Base-by-base conservation (phyloP, 1,140 invertebrate species). In the Riptortus pedestris region DNA sequence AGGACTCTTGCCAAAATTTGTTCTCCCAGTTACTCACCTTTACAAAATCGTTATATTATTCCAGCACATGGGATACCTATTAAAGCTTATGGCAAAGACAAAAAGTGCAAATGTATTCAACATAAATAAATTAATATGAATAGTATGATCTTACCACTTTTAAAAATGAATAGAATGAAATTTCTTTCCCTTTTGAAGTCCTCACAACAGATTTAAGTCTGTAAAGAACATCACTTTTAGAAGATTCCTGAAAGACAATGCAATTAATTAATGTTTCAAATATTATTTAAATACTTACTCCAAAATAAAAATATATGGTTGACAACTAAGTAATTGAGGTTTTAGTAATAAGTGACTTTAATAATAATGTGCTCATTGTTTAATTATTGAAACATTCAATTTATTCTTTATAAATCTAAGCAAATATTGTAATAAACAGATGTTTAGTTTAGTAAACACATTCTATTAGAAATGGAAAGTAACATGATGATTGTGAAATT, bases 101-200 rank as follows among this genome's bases (percentile, higher is more conserved):
- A n/a, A n/a, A n/a, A n/a, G n/a, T n/a, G n/a, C n/a, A n/a, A n/a
- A n/a, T n/a, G n/a, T n/a, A n/a, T n/a, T n/a, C n/a, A n/a, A n/a
- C n/a, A n/a, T n/a, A n/a, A n/a, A n/a, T n/a, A n/a, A n/a, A n/a
- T n/a, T n/a, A n/a, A n/a, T n/a, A n/a, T n/a, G n/a, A n/a, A n/a
- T n/a, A n/a, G n/a, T n/a, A n/a, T n/a, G n/a, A n/a, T n/a, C n/a
- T n/a, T 51, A 51, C 48, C 22, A 24, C n/a, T 51, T 51, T 24
- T 20, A 51, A 20, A 24, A 51, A 51, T n/a, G 48, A 51, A 51
- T 51, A 24, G 18, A 51, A 51, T 51, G 22, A 7, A 51, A n/a
- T 51, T 51, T 51, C 48, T 18, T 51, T 51, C n/a, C 48, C 48
- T 51, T 51, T 51, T 5, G 48, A 51, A 20, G 48, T 51, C 9